A percentile compares a stretch with the other conserved stretches of the same genome.
Conservation (phyloP, 2,888 invertebrate species). For the Dysmachus trigonus region DNA sequence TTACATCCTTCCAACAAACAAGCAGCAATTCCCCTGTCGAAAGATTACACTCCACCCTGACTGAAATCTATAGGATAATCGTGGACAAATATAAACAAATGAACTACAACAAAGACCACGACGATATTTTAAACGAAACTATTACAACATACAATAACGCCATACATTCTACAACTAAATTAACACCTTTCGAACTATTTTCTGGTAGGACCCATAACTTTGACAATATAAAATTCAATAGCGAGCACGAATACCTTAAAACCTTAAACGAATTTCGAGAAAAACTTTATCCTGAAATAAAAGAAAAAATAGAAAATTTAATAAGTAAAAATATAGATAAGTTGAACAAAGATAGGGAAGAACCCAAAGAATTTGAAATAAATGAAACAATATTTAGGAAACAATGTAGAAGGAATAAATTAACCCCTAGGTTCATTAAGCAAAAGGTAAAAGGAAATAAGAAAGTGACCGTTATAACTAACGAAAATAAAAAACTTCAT, state of each 20-base stretch:
- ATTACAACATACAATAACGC: too few species aligned
- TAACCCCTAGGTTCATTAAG: conserved; percentile 16
- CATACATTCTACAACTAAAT: not conserved
- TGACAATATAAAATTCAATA: not conserved
- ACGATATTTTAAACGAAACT: conserved; percentile 8
- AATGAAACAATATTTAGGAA: not conserved
- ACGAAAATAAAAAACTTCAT: not conserved
- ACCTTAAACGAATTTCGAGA: conserved; percentile 10
- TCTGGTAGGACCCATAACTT: not conserved
- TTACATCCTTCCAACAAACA: conserved; percentile 40
- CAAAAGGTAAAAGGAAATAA: conserved; percentile 17
- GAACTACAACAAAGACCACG: not conserved
- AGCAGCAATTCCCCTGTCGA: conserved; percentile 37
- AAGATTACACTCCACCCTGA: conserved; percentile 26
- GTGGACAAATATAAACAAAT: not conserved
- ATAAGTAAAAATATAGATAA: too few species aligned
- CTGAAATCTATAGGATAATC: not conserved
- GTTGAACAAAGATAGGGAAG: too few species aligned
- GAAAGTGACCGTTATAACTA: not conserved
- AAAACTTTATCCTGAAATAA: not conserved
- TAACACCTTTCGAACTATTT: not conserved
- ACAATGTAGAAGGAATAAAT: conserved; percentile 31
- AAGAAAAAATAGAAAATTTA: too few species aligned
- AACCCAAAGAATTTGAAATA: too few species aligned
- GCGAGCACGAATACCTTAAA: conserved; percentile 13